Evolutionary conservation across 2,888 invertebrate species (phyloP).

Genomic region (Dichetophora obliterata): DNA sequence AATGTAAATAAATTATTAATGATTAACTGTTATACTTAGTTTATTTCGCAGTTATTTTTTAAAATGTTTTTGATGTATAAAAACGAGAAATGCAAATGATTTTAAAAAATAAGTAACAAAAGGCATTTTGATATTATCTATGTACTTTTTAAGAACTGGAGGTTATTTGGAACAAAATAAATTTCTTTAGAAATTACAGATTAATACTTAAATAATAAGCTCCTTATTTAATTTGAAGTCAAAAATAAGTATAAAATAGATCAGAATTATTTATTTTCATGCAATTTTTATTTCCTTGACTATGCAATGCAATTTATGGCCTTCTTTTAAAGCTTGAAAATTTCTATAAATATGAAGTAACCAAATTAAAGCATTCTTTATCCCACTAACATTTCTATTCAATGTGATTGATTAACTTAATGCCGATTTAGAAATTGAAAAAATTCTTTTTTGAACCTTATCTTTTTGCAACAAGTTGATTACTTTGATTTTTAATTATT

Average conservation of each 20-base stretch:
- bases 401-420: neutral
- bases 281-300: neutral
- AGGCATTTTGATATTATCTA: slow-evolving; percentile 52
- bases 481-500: neutral
- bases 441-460: neutral
- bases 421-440: neutral
- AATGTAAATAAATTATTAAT: slow-evolving; percentile 26
- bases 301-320: neutral
- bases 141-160: slow-evolving; percentile 37
- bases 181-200: neutral
- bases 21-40: slow-evolving; percentile 1
- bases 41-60: neutral
- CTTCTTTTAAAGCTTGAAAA: neutral
- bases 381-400: too few species aligned
- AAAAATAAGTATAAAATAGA: neutral
- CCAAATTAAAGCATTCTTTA: neutral
- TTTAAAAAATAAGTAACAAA: slow-evolving; percentile 29
- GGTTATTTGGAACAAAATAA: neutral
- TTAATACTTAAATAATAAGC: neutral
- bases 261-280: neutral
- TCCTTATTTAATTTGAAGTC: neutral
- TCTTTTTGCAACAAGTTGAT: neutral
- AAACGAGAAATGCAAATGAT: slow-evolving; percentile 34
- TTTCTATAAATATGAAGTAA: neutral
- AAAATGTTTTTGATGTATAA: slow-evolving; percentile 38